phyloP scores from a whole-genome alignment of 2,888 invertebrate species.

The Drosophila pegasa region DNA sequence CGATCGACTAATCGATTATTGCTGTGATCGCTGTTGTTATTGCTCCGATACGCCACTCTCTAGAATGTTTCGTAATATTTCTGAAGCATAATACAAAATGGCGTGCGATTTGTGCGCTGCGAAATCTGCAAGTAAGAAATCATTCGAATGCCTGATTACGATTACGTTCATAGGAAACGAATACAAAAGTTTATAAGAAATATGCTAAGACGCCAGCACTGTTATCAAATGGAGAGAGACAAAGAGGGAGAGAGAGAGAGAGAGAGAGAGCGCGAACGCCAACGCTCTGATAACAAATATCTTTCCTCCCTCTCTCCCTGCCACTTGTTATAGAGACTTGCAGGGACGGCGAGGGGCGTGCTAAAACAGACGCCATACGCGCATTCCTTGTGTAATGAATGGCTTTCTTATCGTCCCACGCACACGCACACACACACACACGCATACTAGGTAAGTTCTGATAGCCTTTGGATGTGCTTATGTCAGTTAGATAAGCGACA shows the following conservation, averaged over 20 bases:
- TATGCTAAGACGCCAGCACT: slow-evolving; percentile 32
- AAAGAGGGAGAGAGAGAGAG: background rate
- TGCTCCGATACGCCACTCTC: slow-evolving; percentile 31
- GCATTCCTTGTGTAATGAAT: slow-evolving; percentile 59
- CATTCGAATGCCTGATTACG: slow-evolving; percentile 53
- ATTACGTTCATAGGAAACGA: slow-evolving; percentile 38
- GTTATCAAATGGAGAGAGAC: slow-evolving; percentile 19
- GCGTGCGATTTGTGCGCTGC: slow-evolving; percentile 68
- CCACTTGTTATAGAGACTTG: background rate
- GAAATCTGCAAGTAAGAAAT: slow-evolving; percentile 72
- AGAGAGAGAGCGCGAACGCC: slow-evolving; percentile 4
- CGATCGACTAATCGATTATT: slow-evolving; percentile 15
- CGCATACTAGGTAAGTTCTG: slow-evolving; percentile 1
- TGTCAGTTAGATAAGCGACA: slow-evolving; percentile 10
- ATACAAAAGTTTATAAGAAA: slow-evolving; percentile 1
- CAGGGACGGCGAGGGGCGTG: background rate
- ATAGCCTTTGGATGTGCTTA: slow-evolving; percentile 15
- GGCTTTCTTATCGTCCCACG: slow-evolving; percentile 36
- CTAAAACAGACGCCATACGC: slow-evolving; percentile 19
- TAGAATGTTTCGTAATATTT: slow-evolving; percentile 70
- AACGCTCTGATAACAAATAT: slow-evolving; percentile 37
- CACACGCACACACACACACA: background rate
- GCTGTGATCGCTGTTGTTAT: slow-evolving; percentile 12
- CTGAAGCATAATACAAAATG: slow-evolving; percentile 70
- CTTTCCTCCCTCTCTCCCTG: slow-evolving; percentile 15